These are phyloP conservation scores for Neolamprologus devosi DNA, from an alignment of 2,113 vertebrate genomes.

Conservation along the genomic window DNA sequence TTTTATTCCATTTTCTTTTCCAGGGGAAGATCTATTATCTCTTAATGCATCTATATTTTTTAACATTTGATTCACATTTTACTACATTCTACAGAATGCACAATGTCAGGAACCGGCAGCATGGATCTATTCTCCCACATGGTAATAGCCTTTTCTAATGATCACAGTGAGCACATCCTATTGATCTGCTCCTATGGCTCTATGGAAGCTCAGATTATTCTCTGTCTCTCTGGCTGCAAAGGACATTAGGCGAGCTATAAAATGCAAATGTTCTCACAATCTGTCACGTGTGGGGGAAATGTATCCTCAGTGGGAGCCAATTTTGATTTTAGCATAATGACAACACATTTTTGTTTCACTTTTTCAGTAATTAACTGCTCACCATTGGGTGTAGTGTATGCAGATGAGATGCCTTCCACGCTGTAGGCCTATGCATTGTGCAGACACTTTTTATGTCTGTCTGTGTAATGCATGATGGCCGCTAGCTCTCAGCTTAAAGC, in stretches of 20 bases:
- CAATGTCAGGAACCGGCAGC: neutral
- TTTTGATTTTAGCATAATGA: neutral
- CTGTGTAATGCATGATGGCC: neutral
- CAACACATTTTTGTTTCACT: neutral
- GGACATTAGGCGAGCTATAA: neutral
- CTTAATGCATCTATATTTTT: neutral
- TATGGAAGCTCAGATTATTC: neutral
- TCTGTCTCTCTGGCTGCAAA: neutral
- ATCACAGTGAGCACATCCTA: neutral
- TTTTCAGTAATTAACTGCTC: neutral
- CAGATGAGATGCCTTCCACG: neutral
- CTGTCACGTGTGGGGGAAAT: neutral
- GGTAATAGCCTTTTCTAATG: neutral
- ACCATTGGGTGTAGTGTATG: neutral
- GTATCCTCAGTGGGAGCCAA: neutral
- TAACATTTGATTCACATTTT: neutral
- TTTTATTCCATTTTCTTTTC: neutral
- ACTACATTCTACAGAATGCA: neutral
- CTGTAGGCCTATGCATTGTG: neutral
- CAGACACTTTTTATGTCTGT: neutral
- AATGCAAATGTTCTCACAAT: constrained; percentile 4
- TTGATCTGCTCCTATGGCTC: constrained; percentile 6
- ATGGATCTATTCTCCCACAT: neutral
- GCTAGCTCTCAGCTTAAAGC: neutral
- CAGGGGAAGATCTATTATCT: neutral